These are phyloP conservation scores for Dorcus hopei DNA, from an alignment of 2,888 invertebrate genomes.

Conservation along the genomic window DNA sequence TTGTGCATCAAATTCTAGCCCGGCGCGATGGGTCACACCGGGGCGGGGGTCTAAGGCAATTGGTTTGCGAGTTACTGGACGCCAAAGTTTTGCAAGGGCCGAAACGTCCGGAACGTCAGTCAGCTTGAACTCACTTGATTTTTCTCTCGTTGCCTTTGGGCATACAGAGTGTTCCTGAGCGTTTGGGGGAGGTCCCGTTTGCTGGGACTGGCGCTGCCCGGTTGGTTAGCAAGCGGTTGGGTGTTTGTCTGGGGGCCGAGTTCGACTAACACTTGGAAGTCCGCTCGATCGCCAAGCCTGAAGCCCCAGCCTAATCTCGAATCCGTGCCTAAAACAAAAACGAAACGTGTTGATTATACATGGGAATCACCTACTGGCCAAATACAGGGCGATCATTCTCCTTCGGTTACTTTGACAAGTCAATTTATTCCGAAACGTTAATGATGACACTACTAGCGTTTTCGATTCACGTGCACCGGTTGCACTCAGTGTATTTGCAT, in stretches of 20 bases:
- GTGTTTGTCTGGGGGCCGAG: constrained; percentile 76
- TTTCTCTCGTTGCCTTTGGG: constrained; percentile 50
- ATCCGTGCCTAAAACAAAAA: constrained; percentile 64
- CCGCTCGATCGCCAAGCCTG: constrained; percentile 75
- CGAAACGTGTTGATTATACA: neutral
- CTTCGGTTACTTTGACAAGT: too few relatives aligned
- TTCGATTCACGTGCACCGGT: too few relatives aligned
- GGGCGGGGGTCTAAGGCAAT: too few relatives aligned
- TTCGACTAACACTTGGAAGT: constrained; percentile 72
- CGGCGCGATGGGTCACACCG: too few relatives aligned
- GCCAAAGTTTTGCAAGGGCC: neutral
- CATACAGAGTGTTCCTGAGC: constrained; percentile 38
- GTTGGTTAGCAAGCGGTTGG: constrained; percentile 57
- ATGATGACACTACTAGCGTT: too few relatives aligned
- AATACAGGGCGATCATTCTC: neutral
- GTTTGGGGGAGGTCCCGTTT: constrained; percentile 52
- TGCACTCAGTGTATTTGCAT: too few relatives aligned
- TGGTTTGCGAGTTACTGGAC: too few relatives aligned
- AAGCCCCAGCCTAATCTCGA: constrained; percentile 76
- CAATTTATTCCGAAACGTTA: too few relatives aligned
- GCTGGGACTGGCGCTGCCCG: constrained; percentile 32
- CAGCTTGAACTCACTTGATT: constrained; percentile 29
- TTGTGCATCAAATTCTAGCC: too few relatives aligned
- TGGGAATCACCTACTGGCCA: too few relatives aligned
- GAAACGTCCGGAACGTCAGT: neutral